Base-by-base conservation (phyloP, 2,888 invertebrate species). In the Nephrotoma appendiculata region DNA sequence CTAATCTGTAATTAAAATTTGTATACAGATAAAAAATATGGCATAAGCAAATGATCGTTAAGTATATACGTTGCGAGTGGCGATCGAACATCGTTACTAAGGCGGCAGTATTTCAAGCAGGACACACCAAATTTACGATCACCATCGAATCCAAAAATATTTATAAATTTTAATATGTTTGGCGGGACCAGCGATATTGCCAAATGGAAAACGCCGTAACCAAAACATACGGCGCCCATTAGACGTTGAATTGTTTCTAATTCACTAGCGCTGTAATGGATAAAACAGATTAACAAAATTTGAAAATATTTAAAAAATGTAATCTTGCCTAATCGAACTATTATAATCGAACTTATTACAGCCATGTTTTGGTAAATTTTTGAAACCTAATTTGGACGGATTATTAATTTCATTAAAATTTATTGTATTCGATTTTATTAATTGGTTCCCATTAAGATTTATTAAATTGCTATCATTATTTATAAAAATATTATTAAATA, bases 151-250 rank as follows among this genome's bases (percentile, higher is more conserved):
- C 95, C 95, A 89, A 95, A 90, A 89, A 95, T 92, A 89, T 93
- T 94, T 5, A 94, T 94, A 43, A 94, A 89, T 88, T 92, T 92
- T n/a, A 93, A 89, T 85, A 95, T 89, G 41, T 94, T 94, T 0
- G 95, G 94, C 5, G 95, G 95, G 85, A 95, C 91, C 87, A 95
- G 91, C 6, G 95, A 95, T 86, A 95, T 92, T 88, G 94, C 94
- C 87, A 95, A 90, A 89, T 95, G 95, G 89, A 95, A 94, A 52
- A 94, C 91, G 12, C 95, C 95, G 88, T 94, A 95, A 4, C 95
- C 95, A 89, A 95, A 95, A 89, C 94, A 94, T 6, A 95, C 94
- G 0, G 94, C 94, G 6, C 94, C 93, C 93, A 95, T 94, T 71
- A 95, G 90, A n/a, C 95, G 91, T 41, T 92, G 91, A 15, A 94